Base-by-base conservation (phyloP, 2,113 vertebrate genomes). In the Platichthys flesus region DNA sequence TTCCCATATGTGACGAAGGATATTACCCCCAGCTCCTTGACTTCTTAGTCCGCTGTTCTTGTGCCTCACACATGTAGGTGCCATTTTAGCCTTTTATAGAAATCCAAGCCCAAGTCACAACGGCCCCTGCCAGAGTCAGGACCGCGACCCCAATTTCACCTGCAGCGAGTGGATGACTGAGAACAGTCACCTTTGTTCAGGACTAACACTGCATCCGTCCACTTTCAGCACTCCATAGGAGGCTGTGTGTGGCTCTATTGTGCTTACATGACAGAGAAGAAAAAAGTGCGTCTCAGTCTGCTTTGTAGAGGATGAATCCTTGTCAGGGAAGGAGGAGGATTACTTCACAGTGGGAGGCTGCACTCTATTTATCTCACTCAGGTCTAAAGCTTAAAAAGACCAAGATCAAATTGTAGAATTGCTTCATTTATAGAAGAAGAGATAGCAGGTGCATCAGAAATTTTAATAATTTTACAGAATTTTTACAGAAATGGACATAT, bases 71-170 rank as follows among this genome's bases (percentile, higher is more conserved):
- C 47, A 6, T 76, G 85, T 52, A 58, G 57, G 74, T 68, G 63
- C 42, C 59, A 68, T 76, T 31, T 74, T 68, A 76, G 40, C 21
- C 62, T 56, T 78, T 81, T 81, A 68, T 49, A 74, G 72, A 31
- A 64, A 42, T 69, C 74, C 37, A 52, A 74, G 56, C 75, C 20
- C 54, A 14, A 45, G 64, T 26, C 76, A 75, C 71, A 63, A 23
- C 65, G 64, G 78, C 76, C 61, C 49, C 16, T 2, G 10, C 21
- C 52, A 58, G 66, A 79, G 71, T 71, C 65, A 47, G 83, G 74
- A 85, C 75, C 65, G 65, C 77, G 87, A 89, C 85, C 91, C 83
- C 87, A 85, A 82, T 88, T 89, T 87, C 87, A 81, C 81, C 81
- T 65, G 66, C 72, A 16, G 64, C 24, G 76, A 76, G 64, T 23